Percentiles rank a stretch among this genome's conserved stretches.
These are phyloP conservation scores for Lepus timidus DNA, from an alignment of 2,113 vertebrate species.

Conservation along the genomic window DNA sequence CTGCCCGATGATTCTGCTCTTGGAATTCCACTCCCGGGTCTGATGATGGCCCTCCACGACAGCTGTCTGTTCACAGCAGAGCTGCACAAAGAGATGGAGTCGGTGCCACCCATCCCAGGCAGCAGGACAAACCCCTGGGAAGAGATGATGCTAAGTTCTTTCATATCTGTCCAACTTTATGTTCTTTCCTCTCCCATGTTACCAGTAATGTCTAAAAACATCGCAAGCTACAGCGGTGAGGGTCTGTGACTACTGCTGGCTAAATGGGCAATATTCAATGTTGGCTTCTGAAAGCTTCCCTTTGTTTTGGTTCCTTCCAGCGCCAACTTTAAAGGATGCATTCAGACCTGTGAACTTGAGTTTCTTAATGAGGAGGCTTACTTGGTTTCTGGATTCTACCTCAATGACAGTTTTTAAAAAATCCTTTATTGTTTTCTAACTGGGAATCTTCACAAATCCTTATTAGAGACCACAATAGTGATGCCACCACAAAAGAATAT, in stretches of 20 bases:
- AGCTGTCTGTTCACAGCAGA: slow-evolving; percentile 60
- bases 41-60: slow-evolving; percentile 13
- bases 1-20: slow-evolving; percentile 31
- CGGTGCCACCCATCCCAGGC: background rate
- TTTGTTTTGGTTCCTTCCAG: background rate
- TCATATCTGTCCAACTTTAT: background rate
- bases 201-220: slow-evolving; percentile 59
- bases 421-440: slow-evolving; percentile 59
- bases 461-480: slow-evolving; percentile 3
- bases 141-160: slow-evolving; percentile 35
- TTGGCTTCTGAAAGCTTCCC: slow-evolving; percentile 1
- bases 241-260: background rate
- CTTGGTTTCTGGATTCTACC: background rate
- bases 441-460: slow-evolving; percentile 48
- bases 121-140: background rate
- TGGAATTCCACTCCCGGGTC: background rate
- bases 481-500: background rate
- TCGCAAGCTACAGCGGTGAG: slow-evolving; percentile 14
- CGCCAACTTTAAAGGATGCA: background rate
- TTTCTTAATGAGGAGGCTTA: background rate
- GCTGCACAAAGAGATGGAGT: slow-evolving; percentile 38
- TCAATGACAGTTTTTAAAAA: background rate
- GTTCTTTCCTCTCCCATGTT: slow-evolving; percentile 61
- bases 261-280: background rate
- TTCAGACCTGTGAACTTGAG: slow-evolving; percentile 29